Evolutionary conservation across 2,888 invertebrate genomes (phyloP).

Genomic region (Archips crataeganus): DNA sequence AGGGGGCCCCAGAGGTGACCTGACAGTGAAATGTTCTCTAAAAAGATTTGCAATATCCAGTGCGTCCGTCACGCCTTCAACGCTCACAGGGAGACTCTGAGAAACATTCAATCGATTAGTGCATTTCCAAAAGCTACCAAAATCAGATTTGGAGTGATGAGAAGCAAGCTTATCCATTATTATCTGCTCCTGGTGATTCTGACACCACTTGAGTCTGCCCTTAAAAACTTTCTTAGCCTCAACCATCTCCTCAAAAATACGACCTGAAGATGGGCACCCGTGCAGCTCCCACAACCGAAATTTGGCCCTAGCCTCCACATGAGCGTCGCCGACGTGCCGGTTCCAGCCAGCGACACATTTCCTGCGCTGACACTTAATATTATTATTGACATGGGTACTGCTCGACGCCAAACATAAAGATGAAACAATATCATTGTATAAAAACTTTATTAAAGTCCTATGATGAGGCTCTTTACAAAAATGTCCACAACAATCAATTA

Average conservation of each 20-base stretch:
- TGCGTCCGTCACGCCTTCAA: constrained; percentile 10
- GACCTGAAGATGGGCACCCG: background rate
- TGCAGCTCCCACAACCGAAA: background rate
- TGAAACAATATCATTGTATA: background rate
- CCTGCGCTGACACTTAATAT: background rate
- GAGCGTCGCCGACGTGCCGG: background rate
- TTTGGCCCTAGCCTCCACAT: background rate
- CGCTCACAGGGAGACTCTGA: constrained; percentile 5
- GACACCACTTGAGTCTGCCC: constrained; percentile 2
- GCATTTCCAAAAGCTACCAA: constrained; percentile 7
- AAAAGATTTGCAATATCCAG: constrained; percentile 26
- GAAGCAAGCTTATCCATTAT: constrained; percentile 10
- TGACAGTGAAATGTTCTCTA: constrained; percentile 15
- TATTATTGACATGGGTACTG: background rate
- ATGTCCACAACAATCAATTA: constrained; percentile 4
- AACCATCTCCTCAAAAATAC: background rate
- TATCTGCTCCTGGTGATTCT: constrained; percentile 4
- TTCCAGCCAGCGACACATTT: background rate
- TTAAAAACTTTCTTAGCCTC: background rate
- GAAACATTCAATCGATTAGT: background rate
- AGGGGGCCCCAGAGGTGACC: constrained; percentile 14
- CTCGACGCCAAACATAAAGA: background rate
- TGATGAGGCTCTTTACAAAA: constrained; percentile 11
- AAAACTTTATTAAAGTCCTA: too few relatives aligned
- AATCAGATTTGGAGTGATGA: background rate